Conservation (phyloP, 2,888 invertebrate genomes). For the Drosophila subquinaria region DNA sequence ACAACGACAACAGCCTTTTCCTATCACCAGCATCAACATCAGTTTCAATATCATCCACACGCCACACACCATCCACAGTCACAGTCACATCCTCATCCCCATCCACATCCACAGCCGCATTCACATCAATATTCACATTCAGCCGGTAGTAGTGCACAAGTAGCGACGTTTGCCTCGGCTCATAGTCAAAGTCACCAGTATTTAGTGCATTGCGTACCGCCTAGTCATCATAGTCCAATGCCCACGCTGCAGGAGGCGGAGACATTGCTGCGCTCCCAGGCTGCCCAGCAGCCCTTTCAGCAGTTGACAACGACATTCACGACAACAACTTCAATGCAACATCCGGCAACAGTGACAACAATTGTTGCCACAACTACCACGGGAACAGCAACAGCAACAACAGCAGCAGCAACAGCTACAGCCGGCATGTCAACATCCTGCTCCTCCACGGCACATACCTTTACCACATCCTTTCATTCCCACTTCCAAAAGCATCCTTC, state of each 20-base stretch:
- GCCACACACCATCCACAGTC: conserved; percentile 33
- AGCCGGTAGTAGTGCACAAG: conserved; percentile 81
- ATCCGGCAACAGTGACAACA: conserved; percentile 23
- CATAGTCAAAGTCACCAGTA: conserved; percentile 84
- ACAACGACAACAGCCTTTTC: conserved; percentile 47
- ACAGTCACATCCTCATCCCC: conserved; percentile 33
- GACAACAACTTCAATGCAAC: conserved; percentile 23
- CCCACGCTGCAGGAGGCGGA: conserved; percentile 82
- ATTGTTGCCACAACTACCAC: conserved; percentile 17
- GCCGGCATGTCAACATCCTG: conserved; percentile 31
- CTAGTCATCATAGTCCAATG: conserved; percentile 83
- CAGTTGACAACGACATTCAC: conserved; percentile 29
- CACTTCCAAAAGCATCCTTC: conserved; percentile 84
- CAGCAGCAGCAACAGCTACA: conserved; percentile 31
- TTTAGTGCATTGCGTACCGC: conserved; percentile 83
- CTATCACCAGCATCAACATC: conserved; percentile 53
- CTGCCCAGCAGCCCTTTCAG: conserved; percentile 59
- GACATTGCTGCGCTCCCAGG: conserved; percentile 69
- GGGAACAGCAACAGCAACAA: conserved; percentile 19
- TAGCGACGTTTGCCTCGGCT: conserved; percentile 80
- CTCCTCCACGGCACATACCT: conserved; percentile 49
- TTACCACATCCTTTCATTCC: conserved; percentile 77
- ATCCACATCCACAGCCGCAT: conserved; percentile 25
- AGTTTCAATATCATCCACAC: conserved; percentile 24
- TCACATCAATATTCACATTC: conserved; percentile 36